phyloP scores from a whole-genome alignment of 2,113 vertebrate genomes.

The Peromyscus leucopus region DNA sequence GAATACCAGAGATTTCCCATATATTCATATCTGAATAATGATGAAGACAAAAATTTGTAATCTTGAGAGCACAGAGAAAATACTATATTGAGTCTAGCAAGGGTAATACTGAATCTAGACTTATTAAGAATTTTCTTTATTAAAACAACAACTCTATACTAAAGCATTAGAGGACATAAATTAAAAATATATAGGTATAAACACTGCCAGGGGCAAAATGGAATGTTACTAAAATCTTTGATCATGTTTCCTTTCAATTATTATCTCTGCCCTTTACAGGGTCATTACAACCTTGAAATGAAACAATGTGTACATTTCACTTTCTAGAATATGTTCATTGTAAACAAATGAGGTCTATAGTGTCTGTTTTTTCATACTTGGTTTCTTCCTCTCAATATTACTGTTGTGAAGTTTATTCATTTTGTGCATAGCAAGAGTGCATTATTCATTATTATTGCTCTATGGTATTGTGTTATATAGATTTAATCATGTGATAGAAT shows the following conservation, averaged over 20 bases:
- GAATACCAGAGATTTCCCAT: neutral
- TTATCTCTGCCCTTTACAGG: neutral
- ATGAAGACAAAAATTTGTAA: neutral
- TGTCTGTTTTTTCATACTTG: neutral
- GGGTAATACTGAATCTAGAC: neutral
- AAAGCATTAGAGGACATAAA: neutral
- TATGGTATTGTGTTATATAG: neutral
- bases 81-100: neutral
- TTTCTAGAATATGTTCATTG: neutral
- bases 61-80: neutral
- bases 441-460: neutral
- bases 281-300: neutral
- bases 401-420: neutral
- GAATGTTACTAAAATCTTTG: neutral
- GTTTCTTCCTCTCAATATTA: neutral
- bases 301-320: neutral
- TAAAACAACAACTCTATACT: neutral
- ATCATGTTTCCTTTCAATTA: neutral
- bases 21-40: constrained; percentile 6
- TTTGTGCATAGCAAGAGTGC: neutral
- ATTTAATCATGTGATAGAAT: neutral
- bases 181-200: neutral
- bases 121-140: neutral
- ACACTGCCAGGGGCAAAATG: neutral
- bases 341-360: neutral